Conservation (phyloP, 2,113 vertebrate genomes). For the Mesitornis unicolor region DNA sequence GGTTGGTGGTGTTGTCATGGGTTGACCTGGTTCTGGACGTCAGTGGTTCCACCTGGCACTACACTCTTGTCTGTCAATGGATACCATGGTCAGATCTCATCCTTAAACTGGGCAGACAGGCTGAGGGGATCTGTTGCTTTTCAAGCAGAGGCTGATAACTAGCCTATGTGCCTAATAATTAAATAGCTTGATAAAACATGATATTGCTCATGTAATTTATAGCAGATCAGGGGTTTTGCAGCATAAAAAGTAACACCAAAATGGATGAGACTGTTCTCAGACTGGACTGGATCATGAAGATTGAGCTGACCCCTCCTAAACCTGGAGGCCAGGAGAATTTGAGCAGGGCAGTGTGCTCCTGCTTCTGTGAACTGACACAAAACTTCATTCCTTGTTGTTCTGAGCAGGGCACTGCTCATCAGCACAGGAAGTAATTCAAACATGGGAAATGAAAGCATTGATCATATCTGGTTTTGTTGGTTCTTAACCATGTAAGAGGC, state of each 20-base stretch:
- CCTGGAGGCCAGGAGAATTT: neutral
- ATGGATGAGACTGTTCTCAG: neutral
- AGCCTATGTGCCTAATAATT: neutral
- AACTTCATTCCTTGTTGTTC: neutral
- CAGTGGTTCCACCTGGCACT: neutral
- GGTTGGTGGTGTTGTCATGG: neutral
- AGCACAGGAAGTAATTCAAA: neutral
- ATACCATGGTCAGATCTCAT: slow-evolving; percentile 5
- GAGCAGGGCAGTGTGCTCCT: neutral
- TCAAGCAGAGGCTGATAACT: neutral
- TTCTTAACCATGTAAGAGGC: neutral
- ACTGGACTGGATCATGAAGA: neutral
- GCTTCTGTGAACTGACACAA: neutral
- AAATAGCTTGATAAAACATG: neutral
- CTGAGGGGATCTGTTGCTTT: slow-evolving; percentile 17
- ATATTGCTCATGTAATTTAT: neutral
- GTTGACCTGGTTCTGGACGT: slow-evolving; percentile 15
- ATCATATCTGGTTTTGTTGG: neutral
- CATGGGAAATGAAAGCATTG: neutral
- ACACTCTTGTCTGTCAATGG: neutral
- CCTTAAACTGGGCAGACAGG: neutral
- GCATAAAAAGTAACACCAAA: neutral
- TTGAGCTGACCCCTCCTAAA: neutral
- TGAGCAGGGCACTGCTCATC: neutral
- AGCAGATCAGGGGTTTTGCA: neutral